Evolutionary conservation across 1,140 invertebrate species (phyloP).

Genomic region (Olivierus martensii): DNA sequence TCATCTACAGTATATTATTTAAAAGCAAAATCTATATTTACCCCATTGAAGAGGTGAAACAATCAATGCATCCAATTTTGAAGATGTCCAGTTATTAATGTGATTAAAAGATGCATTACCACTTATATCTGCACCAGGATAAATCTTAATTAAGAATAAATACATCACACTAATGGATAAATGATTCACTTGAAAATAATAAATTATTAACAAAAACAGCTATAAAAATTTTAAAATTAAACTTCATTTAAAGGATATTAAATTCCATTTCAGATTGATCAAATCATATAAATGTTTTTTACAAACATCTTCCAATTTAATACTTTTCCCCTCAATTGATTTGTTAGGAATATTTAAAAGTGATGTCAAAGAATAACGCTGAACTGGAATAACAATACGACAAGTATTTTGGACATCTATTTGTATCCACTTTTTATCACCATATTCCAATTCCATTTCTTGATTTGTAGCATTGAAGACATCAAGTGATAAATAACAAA

Average conservation of each 20-base stretch:
- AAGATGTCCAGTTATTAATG: conserved; percentile 58
- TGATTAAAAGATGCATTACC: conserved; percentile 56
- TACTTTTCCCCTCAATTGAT: too few relatives aligned
- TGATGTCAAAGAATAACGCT: conserved; percentile 54
- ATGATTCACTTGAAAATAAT: too few relatives aligned
- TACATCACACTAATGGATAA: too few relatives aligned
- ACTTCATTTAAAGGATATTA: not conserved
- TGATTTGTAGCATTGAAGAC: conserved; percentile 69
- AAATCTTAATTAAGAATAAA: not conserved
- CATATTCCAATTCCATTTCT: conserved; percentile 79
- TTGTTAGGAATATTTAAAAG: too few relatives aligned
- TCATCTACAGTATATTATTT: not conserved
- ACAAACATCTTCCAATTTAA: conserved; percentile 31
- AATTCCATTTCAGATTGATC: conserved; percentile 61
- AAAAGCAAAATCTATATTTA: conserved; percentile 32
- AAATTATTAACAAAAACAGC: too few relatives aligned
- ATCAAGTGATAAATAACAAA: conserved; percentile 80
- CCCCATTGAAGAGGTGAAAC: conserved; percentile 79
- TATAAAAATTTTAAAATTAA: not conserved
- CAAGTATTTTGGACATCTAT: conserved; percentile 77
- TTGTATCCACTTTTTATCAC: conserved; percentile 61
- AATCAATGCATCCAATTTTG: conserved; percentile 71
- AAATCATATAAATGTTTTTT: conserved; percentile 63
- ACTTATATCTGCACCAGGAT: conserved; percentile 36
- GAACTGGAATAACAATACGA: conserved; percentile 69